A percentile compares a stretch with the other conserved stretches of the same genome.
These are phyloP conservation scores for Diglossa brunneiventris DNA, from an alignment of 2,113 vertebrate genomes.

Conservation along the genomic window DNA sequence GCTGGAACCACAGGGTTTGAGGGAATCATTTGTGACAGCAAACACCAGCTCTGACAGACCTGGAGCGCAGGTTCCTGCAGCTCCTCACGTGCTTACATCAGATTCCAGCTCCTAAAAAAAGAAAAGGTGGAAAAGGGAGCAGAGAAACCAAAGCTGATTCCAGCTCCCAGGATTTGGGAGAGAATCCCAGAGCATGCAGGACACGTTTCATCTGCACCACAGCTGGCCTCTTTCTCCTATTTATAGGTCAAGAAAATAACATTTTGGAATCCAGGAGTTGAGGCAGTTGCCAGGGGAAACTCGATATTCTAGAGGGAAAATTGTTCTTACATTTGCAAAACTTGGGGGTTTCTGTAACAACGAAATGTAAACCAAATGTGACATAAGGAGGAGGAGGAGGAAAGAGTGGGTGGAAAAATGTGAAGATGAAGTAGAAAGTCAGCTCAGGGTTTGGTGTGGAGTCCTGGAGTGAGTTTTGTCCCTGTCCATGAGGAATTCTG, in stretches of 20 bases:
- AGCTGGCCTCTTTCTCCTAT: constrained; percentile 27
- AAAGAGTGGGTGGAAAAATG: neutral
- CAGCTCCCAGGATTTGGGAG: neutral
- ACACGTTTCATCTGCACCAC: neutral
- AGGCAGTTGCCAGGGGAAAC: constrained; percentile 59
- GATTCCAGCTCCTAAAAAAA: neutral
- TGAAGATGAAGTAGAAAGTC: neutral
- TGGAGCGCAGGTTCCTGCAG: neutral
- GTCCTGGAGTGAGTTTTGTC: neutral
- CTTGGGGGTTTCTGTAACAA: constrained; percentile 32
- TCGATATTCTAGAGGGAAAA: constrained; percentile 35
- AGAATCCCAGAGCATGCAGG: neutral
- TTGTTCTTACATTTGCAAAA: constrained; percentile 46
- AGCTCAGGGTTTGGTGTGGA: constrained; percentile 38
- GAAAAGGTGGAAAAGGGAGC: neutral
- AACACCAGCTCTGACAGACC: neutral
- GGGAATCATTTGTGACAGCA: neutral
- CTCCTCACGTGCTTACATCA: rapidly evolving
- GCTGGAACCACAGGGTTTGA: rapidly evolving
- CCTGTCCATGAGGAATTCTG: neutral
- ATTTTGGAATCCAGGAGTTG: neutral
- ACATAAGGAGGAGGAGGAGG: neutral
- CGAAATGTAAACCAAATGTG: constrained; percentile 58
- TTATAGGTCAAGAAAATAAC: constrained; percentile 40
- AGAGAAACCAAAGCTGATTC: neutral